Evolutionary conservation across 2,797 vertebrate species (phyloP).

Genomic region (Fistularia tabacaria): DNA sequence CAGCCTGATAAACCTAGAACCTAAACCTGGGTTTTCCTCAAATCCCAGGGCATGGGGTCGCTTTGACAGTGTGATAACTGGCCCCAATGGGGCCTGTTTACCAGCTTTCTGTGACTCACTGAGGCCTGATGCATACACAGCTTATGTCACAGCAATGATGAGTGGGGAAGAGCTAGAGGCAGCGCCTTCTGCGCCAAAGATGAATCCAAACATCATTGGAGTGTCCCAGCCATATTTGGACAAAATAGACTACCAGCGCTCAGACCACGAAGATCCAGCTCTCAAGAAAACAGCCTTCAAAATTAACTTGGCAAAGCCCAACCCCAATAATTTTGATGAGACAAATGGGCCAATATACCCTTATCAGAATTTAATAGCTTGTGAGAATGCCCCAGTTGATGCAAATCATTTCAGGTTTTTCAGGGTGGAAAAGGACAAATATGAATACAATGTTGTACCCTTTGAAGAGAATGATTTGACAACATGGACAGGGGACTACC

Average conservation of each 20-base stretch:
- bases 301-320: constrained; percentile 90
- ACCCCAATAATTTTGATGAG: constrained; percentile 83
- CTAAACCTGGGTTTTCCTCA: constrained; percentile 83
- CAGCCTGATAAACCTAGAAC: constrained; percentile 90
- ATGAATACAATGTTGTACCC: constrained; percentile 94
- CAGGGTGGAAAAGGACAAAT: constrained; percentile 91
- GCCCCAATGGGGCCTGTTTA: constrained; percentile 89
- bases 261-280: constrained; percentile 84
- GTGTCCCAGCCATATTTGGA: constrained; percentile 90
- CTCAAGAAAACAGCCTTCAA: constrained; percentile 91
- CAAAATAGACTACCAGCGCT: constrained; percentile 87
- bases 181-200: constrained; percentile 85
- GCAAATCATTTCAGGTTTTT: constrained; percentile 94
- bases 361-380: constrained; percentile 82
- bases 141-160: constrained; percentile 87
- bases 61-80: constrained; percentile 93
- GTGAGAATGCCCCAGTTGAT: constrained; percentile 82
- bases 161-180: constrained; percentile 95
- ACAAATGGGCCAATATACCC: constrained; percentile 90
- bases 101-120: constrained; percentile 90
- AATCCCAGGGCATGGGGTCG: constrained; percentile 96
- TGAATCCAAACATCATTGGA: constrained; percentile 82
- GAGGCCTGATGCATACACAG: constrained; percentile 86
- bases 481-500: constrained; percentile 89
- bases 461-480: constrained; percentile 89